phyloP scores from a whole-genome alignment of 2,797 vertebrate genomes.

The Sebastes paucispinis region DNA sequence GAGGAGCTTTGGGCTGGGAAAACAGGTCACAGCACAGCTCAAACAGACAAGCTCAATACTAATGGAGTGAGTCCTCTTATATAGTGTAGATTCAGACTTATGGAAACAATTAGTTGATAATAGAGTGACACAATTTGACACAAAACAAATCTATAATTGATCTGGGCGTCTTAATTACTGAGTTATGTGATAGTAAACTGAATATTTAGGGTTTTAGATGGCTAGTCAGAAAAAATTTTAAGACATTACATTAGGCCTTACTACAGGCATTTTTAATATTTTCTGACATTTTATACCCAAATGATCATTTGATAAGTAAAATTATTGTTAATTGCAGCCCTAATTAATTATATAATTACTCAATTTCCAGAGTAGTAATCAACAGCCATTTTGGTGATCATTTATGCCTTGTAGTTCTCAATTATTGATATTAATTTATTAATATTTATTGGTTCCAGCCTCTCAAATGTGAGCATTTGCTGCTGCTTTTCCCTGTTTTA shows the following conservation, averaged over 20 bases:
- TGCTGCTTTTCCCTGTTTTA: not conserved
- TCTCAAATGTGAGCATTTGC: not conserved
- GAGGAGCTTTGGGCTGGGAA: constrained; percentile 2
- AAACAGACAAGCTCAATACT: not conserved
- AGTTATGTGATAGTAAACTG: not conserved
- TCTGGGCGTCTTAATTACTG: not conserved
- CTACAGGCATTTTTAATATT: not conserved
- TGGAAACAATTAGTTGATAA: not conserved
- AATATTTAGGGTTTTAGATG: not conserved
- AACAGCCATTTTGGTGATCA: not conserved
- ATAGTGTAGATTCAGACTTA: not conserved
- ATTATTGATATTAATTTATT: not conserved
- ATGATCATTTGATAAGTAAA: not conserved
- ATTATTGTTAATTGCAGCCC: not conserved
- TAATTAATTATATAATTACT: not conserved
- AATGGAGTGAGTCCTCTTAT: not conserved
- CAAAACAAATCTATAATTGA: not conserved
- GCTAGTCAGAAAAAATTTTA: not conserved
- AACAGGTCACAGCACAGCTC: not conserved
- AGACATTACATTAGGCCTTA: not conserved
- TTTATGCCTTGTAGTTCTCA: not conserved
- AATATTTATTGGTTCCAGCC: not conserved
- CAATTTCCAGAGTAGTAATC: not conserved
- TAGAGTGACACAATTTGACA: not conserved
- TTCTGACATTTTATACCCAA: not conserved